Conservation (phyloP, 2,113 vertebrate species). For the Zosterops hypoxanthus region DNA sequence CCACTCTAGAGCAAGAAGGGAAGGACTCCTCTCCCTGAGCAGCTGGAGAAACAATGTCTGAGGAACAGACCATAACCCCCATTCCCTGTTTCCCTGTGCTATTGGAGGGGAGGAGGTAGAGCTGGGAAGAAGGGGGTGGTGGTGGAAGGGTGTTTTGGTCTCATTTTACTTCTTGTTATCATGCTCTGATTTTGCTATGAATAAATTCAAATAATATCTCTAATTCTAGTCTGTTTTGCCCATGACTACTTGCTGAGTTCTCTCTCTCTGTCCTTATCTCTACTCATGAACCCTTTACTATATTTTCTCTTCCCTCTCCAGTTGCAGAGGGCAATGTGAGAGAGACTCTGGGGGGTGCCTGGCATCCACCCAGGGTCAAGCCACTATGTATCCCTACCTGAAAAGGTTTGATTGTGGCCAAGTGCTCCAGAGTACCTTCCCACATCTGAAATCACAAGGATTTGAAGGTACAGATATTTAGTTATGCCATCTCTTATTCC, state of each 20-base stretch:
- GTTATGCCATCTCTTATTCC: neutral
- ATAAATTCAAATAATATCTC: neutral
- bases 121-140: neutral
- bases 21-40: neutral
- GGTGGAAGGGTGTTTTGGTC: accelerated
- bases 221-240: neutral
- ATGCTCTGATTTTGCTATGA: neutral
- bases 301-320: neutral
- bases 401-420: neutral
- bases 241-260: neutral
- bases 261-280: neutral
- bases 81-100: neutral
- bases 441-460: neutral
- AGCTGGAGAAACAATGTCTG: neutral
- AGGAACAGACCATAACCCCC: neutral
- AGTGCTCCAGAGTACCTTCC: neutral
- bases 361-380: neutral
- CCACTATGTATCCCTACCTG: neutral
- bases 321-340: neutral
- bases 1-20: neutral
- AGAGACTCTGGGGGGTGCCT: neutral
- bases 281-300: neutral
- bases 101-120: neutral
- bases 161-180: neutral
- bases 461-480: neutral